Conservation (phyloP, 2,888 invertebrate genomes). For the Netelia inedita region DNA sequence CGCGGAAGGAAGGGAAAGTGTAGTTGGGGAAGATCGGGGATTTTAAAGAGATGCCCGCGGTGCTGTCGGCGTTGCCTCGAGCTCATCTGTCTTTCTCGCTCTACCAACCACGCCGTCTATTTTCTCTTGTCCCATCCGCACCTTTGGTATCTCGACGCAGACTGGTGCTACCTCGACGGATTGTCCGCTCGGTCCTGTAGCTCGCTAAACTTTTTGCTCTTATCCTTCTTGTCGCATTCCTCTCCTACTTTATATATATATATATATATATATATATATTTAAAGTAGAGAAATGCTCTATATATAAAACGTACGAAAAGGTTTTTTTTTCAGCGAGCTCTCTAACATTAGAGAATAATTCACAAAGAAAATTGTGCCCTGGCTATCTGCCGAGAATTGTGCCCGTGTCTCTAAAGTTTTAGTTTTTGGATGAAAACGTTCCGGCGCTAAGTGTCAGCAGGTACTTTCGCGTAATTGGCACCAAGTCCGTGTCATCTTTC, state of each 20-base stretch:
- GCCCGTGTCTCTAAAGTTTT: constrained; percentile 14
- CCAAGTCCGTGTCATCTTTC: background rate
- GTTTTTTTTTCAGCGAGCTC: constrained; percentile 21
- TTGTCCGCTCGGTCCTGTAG: constrained; percentile 40
- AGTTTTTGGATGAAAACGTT: constrained; percentile 3
- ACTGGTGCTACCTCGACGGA: constrained; percentile 30
- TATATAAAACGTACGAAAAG: constrained; percentile 14
- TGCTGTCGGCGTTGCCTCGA: constrained; percentile 44
- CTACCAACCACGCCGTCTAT: constrained; percentile 30
- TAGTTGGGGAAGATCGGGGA: constrained; percentile 17
- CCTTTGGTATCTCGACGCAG: constrained; percentile 21
- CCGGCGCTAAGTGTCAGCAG: background rate
- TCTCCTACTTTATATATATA: constrained; percentile 31
- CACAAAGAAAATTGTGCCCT: constrained; percentile 39
- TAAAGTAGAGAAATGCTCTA: background rate
- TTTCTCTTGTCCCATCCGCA: constrained; percentile 55
- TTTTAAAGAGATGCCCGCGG: constrained; percentile 60
- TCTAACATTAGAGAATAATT: constrained; percentile 57
- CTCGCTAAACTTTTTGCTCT: constrained; percentile 56
- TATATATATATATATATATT: constrained; percentile 7
- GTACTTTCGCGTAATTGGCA: background rate
- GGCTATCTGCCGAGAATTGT: background rate
- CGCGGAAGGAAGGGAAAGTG: constrained; percentile 51
- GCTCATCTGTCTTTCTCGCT: constrained; percentile 46
- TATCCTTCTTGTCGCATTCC: constrained; percentile 36